Percentiles rank a stretch among this genome's conserved stretches.
phyloP scores from a whole-genome alignment of 1,140 invertebrate genomes.

The Papilio polytes region DNA sequence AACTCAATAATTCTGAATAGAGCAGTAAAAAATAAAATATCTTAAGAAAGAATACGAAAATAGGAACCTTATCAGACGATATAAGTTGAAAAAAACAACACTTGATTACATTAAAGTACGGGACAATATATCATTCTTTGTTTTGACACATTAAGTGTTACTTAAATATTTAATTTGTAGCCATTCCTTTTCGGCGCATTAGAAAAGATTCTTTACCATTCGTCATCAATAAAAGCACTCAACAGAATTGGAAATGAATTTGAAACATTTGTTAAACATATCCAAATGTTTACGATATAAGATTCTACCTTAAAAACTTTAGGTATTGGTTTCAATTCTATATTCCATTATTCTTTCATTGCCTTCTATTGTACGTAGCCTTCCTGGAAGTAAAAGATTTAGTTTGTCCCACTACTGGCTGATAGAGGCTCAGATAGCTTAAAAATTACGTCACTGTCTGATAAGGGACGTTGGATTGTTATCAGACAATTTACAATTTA shows the following conservation, averaged over 20 bases:
- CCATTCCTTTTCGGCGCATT: constrained; percentile 17
- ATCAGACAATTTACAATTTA: too few relatives aligned
- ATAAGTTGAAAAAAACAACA: not conserved
- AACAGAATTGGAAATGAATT: not conserved
- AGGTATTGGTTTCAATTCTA: not conserved
- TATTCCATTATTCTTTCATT: too few relatives aligned
- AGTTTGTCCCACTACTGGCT: not conserved
- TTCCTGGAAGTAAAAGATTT: not conserved
- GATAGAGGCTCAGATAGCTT: too few relatives aligned
- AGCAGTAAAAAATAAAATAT: not conserved
- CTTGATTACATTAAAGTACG: not conserved
- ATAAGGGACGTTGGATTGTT: too few relatives aligned
- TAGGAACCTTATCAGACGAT: not conserved
- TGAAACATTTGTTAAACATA: not conserved
- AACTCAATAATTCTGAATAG: too few relatives aligned
- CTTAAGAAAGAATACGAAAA: not conserved
- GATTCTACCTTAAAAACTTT: not conserved
- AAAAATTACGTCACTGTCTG: too few relatives aligned
- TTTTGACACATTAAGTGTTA: constrained; percentile 32
- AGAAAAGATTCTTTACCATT: constrained; percentile 18
- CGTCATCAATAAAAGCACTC: constrained; percentile 1
- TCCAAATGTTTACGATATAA: too few relatives aligned
- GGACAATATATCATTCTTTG: constrained; percentile 26
- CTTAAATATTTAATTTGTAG: constrained; percentile 30
- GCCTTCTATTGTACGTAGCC: too few relatives aligned